These are phyloP conservation scores for Aphidoletes aphidimyza DNA, from an alignment of 2,888 invertebrate species.

Conservation along the genomic window DNA sequence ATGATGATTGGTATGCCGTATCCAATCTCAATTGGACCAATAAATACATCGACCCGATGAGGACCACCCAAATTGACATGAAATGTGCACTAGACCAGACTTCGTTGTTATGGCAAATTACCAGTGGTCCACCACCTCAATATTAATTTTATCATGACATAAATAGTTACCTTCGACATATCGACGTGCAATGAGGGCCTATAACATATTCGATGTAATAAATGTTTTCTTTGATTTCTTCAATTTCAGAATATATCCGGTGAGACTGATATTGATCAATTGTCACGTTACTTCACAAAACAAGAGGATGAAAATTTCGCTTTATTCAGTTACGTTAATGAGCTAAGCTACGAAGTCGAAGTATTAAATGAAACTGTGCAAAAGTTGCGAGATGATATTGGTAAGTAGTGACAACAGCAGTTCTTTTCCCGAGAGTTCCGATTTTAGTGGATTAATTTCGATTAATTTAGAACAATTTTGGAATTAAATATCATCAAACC, in stretches of 20 bases:
- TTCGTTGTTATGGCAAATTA: too few relatives aligned
- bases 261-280: slow-evolving; percentile 74
- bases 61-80: too few relatives aligned
- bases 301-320: slow-evolving; percentile 93
- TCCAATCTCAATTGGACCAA: too few relatives aligned
- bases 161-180: too few relatives aligned
- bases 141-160: too few relatives aligned
- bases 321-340: slow-evolving; percentile 89
- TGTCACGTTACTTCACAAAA: slow-evolving; percentile 80
- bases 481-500: background rate
- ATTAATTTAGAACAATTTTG: background rate
- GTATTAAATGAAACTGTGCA: slow-evolving; percentile 76
- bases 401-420: slow-evolving; percentile 62
- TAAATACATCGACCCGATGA: too few relatives aligned
- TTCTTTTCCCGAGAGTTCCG: too few relatives aligned
- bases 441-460: background rate
- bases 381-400: slow-evolving; percentile 73
- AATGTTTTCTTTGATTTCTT: background rate
- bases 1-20: too few relatives aligned
- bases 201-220: too few relatives aligned
- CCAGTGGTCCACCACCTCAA: too few relatives aligned
- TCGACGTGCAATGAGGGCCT: too few relatives aligned
- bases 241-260: slow-evolving; percentile 69
- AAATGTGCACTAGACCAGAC: too few relatives aligned
- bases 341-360: slow-evolving; percentile 86